Conservation (phyloP, 2,888 invertebrate genomes). For the Fissipunctia ypsillon region DNA sequence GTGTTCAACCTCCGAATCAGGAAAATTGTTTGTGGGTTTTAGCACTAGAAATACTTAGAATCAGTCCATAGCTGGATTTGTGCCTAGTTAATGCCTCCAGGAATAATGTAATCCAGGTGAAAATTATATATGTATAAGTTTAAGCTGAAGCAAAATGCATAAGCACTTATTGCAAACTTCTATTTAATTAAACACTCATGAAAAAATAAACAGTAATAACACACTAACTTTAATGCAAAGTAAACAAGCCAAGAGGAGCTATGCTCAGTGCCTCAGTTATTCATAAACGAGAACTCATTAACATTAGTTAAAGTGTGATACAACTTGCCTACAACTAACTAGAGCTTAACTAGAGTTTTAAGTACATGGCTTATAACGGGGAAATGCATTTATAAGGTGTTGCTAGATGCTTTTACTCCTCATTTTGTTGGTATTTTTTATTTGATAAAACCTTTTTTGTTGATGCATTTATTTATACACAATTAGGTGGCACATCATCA, state of each 20-base stretch:
- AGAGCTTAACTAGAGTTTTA: conserved; percentile 56
- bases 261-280: conserved; percentile 51
- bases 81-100: not conserved
- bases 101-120: not conserved
- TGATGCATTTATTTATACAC: not conserved
- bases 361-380: conserved; percentile 46
- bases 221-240: conserved; percentile 11
- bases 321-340: conserved; percentile 59
- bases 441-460: not conserved
- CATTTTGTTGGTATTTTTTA: conserved; percentile 13
- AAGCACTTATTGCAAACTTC: not conserved
- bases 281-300: conserved; percentile 66
- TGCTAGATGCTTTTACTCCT: not conserved
- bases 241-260: conserved; percentile 36
- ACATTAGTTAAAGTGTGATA: conserved; percentile 58
- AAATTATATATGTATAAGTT: not conserved
- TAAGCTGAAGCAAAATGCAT: not conserved
- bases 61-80: not conserved
- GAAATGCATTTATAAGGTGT: conserved; percentile 22
- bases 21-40: not conserved
- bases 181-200: conserved; percentile 39
- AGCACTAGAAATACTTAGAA: not conserved
- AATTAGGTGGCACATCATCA: not conserved
- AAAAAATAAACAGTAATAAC: conserved; percentile 32
- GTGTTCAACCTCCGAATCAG: not conserved